These are phyloP conservation scores for Astur gentilis DNA, from an alignment of 2,113 vertebrate species.

Conservation along the genomic window DNA sequence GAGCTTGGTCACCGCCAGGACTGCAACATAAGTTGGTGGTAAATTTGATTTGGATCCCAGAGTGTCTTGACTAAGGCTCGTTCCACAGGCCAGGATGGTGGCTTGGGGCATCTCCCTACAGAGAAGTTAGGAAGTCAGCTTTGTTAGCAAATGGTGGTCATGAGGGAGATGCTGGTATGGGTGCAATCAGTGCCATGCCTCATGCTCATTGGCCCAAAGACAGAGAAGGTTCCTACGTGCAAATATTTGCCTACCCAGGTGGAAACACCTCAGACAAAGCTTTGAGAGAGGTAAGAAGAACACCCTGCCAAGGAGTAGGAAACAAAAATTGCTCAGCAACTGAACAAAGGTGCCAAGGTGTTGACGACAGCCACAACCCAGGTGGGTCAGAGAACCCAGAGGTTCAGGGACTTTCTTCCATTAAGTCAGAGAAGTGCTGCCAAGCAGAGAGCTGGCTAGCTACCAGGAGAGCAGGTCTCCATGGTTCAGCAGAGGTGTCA, in stretches of 20 bases:
- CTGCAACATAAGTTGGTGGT: fast-evolving
- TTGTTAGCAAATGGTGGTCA: neutral
- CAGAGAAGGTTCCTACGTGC: neutral
- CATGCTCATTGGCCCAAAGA: neutral
- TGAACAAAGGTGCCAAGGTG: neutral
- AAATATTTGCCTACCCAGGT: neutral
- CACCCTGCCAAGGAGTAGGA: neutral
- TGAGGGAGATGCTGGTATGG: neutral
- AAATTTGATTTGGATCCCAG: neutral
- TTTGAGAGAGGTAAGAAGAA: neutral
- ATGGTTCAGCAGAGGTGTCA: neutral
- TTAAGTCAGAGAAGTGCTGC: neutral
- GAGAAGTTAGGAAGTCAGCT: neutral
- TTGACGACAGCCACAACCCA: neutral
- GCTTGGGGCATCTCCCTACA: neutral
- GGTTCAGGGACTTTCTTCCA: neutral
- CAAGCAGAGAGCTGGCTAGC: neutral
- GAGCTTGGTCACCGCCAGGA: neutral
- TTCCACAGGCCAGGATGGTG: neutral
- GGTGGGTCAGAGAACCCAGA: neutral
- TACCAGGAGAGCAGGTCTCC: neutral
- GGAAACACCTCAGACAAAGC: neutral
- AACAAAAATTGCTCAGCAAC: neutral
- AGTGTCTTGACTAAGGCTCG: neutral
- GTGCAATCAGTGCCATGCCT: neutral